Base-by-base conservation (phyloP, 2,888 invertebrate genomes). In the Cosmia pyralina region DNA sequence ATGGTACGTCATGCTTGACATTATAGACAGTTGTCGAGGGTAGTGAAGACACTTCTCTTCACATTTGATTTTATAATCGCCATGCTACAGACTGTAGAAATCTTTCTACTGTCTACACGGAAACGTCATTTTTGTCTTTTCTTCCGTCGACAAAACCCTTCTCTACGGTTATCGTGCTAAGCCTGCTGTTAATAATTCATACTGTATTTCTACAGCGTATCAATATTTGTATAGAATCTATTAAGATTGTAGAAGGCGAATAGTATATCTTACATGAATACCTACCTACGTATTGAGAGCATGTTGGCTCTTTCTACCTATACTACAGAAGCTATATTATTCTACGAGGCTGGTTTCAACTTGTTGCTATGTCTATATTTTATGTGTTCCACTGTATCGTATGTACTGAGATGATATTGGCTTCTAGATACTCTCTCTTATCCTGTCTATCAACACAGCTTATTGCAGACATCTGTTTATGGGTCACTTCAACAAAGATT, bases 221-320 rank as follows among this genome's bases (percentile, higher is more conserved):
- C 41, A 77, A 77, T 80, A 69, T 77, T 75, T 73, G 59, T 28
- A 44, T 58, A 68, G 69, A 70, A 77, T 75, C 46, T 55, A 75
- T 79, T 53, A 59, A 46, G 64, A 67, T 11, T 46, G 28, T 11
- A n/a, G n/a, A 11, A 70, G 22, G 19, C 11, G 10, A 38, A 55
- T 48, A 53, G 17, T 64, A 55, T 38, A 22, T 10, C 34, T 57
- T 38, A 38, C 7, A 63, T 59, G 19, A 58, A 64, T 72, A 73
- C 8, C 28, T 28, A 28, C 22, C n/a, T n/a, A 52, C 41, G 28
- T 72, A 55, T 64, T 69, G 58, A 22, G 46, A 44, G 44, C 44
- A 55, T 34, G 28, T 69, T 13, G 48, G 6, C 11, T 66, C 17
- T 57, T 59, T 11, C 4, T 44, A 62, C 11, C 2, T 52, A 48